Base-by-base conservation (phyloP, 53 echinoderm and acorn worm genomes). In the Paracentrotus lividus region DNA sequence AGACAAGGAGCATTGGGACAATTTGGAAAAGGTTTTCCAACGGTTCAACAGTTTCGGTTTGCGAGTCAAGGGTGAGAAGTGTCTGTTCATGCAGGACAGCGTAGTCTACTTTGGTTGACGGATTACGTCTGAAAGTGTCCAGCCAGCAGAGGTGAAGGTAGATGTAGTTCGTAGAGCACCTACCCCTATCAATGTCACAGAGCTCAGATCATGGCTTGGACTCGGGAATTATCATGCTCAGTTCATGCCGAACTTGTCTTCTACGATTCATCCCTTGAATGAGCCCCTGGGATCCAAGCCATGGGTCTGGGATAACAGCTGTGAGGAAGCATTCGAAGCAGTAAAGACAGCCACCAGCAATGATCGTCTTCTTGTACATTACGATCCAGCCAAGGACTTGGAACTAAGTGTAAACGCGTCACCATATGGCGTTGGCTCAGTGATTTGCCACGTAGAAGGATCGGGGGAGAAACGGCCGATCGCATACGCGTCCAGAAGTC, bases 401-500 rank as follows among this genome's bases (percentile, higher is more conserved):
- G 49, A 29, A 33, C 38, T 88, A 0, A 52, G 51, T 4, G 32
- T 7, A 29, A 59, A 88, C 58, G 88, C 88, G 2, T 88, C 88
- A 88, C 88, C 88, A 14, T 88, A 56, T 57, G 88, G 88, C 0
- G 33, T 88, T 8, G 88, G 88, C 7, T 58, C 88, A 4, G 88
- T 88, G 6, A 55, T 88, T 3, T 88, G 51, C 13, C 88, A 88
- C 38, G 89, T 88, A 0, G 32, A 66, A 1, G 21, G 12, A 40
- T 85, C 93, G 27, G 94, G 95, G 40, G 29, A 64, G 4, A 95
- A 93, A 42, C 31, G 91, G 29, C 95, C 97, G 14, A 93, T 96
- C 32, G 97, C 94, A 12, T 96, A 94, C 77, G 97, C 97, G 13
- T 96, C 95, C 16, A 85, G 96, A 26, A 88, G 92, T 10, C 72